These are phyloP conservation scores for Drosophila colorata DNA, from an alignment of 2,888 invertebrate species.

Conservation along the genomic window DNA sequence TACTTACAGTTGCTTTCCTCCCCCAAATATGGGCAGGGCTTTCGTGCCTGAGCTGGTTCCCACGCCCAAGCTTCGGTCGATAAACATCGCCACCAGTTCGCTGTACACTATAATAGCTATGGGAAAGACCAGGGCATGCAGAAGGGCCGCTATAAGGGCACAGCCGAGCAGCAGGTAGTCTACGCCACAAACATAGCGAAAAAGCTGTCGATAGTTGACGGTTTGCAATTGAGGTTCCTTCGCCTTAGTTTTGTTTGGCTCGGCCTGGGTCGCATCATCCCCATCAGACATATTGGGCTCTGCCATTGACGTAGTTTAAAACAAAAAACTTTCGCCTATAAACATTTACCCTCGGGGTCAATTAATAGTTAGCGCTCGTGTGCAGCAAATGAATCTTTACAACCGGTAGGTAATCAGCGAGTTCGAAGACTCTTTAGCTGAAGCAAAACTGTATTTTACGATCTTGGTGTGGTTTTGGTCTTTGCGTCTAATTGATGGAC, in stretches of 20 bases:
- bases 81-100: slow-evolving; percentile 89
- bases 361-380: slow-evolving; percentile 63
- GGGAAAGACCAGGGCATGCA: slow-evolving; percentile 88
- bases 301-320: slow-evolving; percentile 36
- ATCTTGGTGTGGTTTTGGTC: slow-evolving; percentile 2
- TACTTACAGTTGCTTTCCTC: slow-evolving; percentile 87
- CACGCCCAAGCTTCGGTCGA: slow-evolving; percentile 87
- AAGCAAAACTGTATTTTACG: not conserved
- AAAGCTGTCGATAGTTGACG: slow-evolving; percentile 81
- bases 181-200: slow-evolving; percentile 87
- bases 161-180: slow-evolving; percentile 86
- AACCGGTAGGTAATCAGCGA: not conserved
- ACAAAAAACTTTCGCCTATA: slow-evolving; percentile 41
- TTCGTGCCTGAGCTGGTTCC: slow-evolving; percentile 87
- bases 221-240: slow-evolving; percentile 29
- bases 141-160: slow-evolving; percentile 86
- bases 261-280: slow-evolving; percentile 26
- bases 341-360: slow-evolving; percentile 69
- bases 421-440: not conserved
- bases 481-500: slow-evolving; percentile 9
- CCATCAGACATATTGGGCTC: slow-evolving; percentile 31
- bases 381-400: slow-evolving; percentile 18
- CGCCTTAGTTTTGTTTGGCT: slow-evolving; percentile 37
- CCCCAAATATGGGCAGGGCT: slow-evolving; percentile 87
- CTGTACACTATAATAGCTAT: slow-evolving; percentile 89